Percentiles rank a stretch among this genome's conserved stretches.
Evolutionary conservation across 2,113 vertebrate genomes (phyloP).

Genomic region (Rhabdomys dilectus): DNA sequence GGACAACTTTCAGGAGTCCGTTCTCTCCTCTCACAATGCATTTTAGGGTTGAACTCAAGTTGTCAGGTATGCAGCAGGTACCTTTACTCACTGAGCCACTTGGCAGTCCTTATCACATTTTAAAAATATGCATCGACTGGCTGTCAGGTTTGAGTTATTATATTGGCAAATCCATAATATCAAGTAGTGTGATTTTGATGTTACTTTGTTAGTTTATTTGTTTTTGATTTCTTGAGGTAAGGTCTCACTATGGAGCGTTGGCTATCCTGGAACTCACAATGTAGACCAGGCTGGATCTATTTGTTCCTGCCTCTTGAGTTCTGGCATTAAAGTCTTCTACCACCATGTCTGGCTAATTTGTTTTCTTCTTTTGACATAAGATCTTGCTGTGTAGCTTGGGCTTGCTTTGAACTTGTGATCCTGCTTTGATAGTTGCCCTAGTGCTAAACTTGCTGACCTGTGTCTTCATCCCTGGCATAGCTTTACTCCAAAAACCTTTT

Average conservation of each 20-base stretch:
- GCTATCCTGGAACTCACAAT: not conserved
- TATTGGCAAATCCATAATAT: not conserved
- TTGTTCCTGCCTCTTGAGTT: not conserved
- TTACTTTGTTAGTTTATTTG: not conserved
- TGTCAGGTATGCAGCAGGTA: no score
- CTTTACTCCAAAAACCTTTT: slow-evolving; percentile 4
- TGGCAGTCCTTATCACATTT: not conserved
- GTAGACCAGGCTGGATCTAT: not conserved
- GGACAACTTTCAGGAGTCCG: not conserved
- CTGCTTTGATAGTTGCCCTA: not conserved
- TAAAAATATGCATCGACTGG: not conserved
- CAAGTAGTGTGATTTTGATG: not conserved
- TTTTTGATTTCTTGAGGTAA: not conserved
- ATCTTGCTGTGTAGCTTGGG: not conserved
- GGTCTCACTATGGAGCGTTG: not conserved
- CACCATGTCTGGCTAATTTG: not conserved
- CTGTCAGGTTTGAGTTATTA: not conserved
- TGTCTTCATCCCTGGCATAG: not conserved
- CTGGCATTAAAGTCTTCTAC: not conserved
- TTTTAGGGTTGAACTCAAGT: not conserved
- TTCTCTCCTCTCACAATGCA: not conserved
- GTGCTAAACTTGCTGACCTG: not conserved
- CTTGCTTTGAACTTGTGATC: not conserved
- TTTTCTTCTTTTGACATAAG: not conserved
- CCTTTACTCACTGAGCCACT: not conserved